Conservation (phyloP, 2,113 vertebrate genomes). For the Atractosteus spatula region DNA sequence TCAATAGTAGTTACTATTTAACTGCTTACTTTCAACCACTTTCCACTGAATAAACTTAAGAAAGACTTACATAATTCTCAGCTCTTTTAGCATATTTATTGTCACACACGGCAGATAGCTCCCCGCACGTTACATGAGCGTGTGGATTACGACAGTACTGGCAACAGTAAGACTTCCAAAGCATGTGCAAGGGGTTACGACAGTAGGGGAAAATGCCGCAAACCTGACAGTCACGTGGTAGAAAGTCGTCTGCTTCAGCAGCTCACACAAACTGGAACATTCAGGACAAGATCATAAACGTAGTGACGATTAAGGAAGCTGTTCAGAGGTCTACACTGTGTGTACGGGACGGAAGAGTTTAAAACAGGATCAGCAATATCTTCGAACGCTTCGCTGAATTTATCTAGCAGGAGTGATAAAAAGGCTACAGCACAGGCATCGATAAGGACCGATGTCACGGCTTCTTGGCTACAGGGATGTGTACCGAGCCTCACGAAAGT, state of each 20-base stretch:
- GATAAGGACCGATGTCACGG: conserved; percentile 15
- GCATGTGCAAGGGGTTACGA: background rate
- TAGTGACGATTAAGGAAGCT: too few relatives aligned
- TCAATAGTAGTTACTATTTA: too few relatives aligned
- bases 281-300: background rate
- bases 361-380: too few relatives aligned
- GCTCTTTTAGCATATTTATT: too few relatives aligned
- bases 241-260: conserved; percentile 1
- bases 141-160: conserved; percentile 4
- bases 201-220: conserved; percentile 20
- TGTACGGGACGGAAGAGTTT: background rate
- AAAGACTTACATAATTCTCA: too few relatives aligned
- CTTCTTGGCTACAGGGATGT: conserved; percentile 15
- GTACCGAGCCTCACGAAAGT: background rate
- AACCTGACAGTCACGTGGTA: conserved; percentile 10
- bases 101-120: too few relatives aligned
- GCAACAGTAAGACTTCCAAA: background rate
- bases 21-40: too few relatives aligned
- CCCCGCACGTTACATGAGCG: too few relatives aligned
- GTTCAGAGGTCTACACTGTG: too few relatives aligned
- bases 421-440: background rate
- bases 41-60: too few relatives aligned
- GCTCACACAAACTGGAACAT: background rate
- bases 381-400: background rate
- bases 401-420: background rate